Percentiles rank a stretch among this genome's conserved stretches.
Evolutionary conservation across 2,113 vertebrate species (phyloP).

Genomic region (Gymnarchus niloticus): DNA sequence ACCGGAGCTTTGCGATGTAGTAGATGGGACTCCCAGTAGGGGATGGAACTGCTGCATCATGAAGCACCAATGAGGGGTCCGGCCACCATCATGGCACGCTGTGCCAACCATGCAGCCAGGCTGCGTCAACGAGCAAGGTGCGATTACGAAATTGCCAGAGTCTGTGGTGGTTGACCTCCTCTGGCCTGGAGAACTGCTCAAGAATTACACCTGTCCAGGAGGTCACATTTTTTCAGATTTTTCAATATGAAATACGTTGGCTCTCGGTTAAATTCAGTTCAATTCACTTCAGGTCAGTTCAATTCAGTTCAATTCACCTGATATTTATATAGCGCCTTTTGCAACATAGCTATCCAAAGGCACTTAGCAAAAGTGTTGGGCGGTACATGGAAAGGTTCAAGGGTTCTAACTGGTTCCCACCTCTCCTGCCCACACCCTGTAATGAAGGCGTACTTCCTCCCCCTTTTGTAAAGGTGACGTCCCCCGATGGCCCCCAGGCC

Average conservation of each 20-base stretch:
- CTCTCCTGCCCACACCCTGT: not conserved
- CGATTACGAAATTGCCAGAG: not conserved
- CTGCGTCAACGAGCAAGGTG: not conserved
- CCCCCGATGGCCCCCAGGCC: not conserved
- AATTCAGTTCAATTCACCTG: too few species aligned
- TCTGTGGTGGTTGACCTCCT: not conserved
- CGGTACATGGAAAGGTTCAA: too few species aligned
- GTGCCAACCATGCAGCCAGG: not conserved
- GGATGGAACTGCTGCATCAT: not conserved
- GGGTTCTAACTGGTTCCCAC: too few species aligned
- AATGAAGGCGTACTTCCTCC: not conserved
- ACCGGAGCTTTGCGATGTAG: not conserved
- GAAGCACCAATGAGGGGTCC: not conserved
- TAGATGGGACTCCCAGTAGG: not conserved
- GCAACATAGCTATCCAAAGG: too few species aligned
- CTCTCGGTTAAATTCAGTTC: too few species aligned
- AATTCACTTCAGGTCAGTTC: too few species aligned
- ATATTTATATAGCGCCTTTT: too few species aligned
- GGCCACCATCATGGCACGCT: not conserved
- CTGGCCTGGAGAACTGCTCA: not conserved
- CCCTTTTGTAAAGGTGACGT: not conserved
- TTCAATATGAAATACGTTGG: not conserved
- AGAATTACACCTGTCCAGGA: too few species aligned
- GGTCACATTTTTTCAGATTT: not conserved
- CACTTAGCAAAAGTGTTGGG: too few species aligned